Conservation (phyloP, 1,140 invertebrate species). For the Lanistes nyassanus region DNA sequence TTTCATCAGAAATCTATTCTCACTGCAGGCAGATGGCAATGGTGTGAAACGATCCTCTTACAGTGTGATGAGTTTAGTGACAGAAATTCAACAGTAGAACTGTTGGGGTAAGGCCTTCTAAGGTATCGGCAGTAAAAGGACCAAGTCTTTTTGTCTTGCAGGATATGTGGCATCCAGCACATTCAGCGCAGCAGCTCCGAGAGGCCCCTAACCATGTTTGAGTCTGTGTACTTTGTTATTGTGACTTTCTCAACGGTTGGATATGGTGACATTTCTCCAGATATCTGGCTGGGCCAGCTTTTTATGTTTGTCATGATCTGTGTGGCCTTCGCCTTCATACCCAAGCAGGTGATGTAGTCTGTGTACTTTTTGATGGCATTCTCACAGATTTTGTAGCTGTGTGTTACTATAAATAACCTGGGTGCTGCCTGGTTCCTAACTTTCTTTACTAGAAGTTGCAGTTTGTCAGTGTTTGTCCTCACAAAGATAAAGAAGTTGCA, state of each 20-base stretch:
- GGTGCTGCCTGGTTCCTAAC: not conserved
- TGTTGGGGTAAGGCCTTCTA: too few relatives aligned
- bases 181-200: constrained; percentile 83
- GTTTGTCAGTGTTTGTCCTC: not conserved
- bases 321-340: constrained; percentile 91
- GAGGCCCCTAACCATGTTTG: constrained; percentile 89
- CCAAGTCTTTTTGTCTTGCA: too few relatives aligned
- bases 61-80: too few relatives aligned
- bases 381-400: not conserved
- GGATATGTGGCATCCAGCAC: constrained; percentile 94
- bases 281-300: constrained; percentile 95
- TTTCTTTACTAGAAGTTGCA: not conserved
- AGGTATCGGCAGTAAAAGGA: too few relatives aligned
- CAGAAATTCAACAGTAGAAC: too few relatives aligned
- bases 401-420: not conserved
- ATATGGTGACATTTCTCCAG: constrained; percentile 85
- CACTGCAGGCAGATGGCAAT: too few relatives aligned
- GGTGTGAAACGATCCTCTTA: too few relatives aligned
- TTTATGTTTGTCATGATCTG: constrained; percentile 95
- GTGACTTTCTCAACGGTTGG: constrained; percentile 93
- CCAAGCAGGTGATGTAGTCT: constrained; percentile 80
- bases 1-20: too few relatives aligned
- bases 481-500: too few relatives aligned
- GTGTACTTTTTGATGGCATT: not conserved
- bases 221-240: constrained; percentile 95